Percentiles rank a stretch among this genome's conserved stretches.
phyloP scores from a whole-genome alignment of 1,140 invertebrate genomes.

The Mizuhopecten yessoensis region DNA sequence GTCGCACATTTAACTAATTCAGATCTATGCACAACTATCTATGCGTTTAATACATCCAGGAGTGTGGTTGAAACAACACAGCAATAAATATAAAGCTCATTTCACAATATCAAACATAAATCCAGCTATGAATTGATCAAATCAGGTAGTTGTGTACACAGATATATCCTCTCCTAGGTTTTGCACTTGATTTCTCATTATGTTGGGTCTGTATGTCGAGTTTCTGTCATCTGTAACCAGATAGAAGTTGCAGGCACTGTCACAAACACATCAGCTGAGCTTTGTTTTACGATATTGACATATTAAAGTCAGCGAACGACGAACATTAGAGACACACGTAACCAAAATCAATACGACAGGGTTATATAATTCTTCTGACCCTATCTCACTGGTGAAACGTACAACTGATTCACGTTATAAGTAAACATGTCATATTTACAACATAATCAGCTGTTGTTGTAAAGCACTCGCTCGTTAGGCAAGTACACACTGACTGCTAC shows the following conservation, averaged over 20 bases:
- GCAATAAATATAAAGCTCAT: background rate
- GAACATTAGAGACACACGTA: conserved; percentile 23
- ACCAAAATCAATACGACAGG: background rate
- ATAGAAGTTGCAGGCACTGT: background rate
- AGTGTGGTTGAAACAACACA: background rate
- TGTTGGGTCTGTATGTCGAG: background rate
- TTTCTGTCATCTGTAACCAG: background rate
- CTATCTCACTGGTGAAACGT: background rate
- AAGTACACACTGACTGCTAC: background rate
- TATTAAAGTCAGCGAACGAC: conserved; percentile 15
- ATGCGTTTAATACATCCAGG: background rate
- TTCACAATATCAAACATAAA: background rate
- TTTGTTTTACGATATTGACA: conserved; percentile 35
- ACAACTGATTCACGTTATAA: background rate
- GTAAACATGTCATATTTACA: background rate
- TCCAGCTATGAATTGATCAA: background rate
- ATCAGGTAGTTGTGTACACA: background rate
- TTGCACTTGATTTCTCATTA: background rate
- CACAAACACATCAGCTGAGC: conserved; percentile 12
- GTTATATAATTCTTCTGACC: conserved; percentile 2
- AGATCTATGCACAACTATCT: background rate
- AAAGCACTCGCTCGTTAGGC: conserved; percentile 9
- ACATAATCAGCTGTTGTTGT: background rate
- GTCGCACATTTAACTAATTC: background rate
- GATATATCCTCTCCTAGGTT: background rate